Conservation (phyloP, 2,113 vertebrate genomes). For the Lontra canadensis region DNA sequence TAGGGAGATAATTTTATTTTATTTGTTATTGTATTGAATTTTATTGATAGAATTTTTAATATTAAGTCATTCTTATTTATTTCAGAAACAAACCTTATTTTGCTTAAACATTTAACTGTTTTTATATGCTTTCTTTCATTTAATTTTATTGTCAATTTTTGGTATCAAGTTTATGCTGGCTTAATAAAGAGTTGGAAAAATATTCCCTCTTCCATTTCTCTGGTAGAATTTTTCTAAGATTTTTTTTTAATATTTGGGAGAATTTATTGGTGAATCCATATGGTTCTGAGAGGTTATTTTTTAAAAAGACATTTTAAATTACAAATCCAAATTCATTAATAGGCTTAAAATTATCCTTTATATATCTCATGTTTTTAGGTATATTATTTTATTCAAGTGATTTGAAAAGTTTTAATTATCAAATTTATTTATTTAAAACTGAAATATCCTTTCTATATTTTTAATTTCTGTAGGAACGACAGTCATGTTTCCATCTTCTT, state of each 20-base stretch:
- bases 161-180: not conserved
- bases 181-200: not conserved
- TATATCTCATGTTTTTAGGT: not conserved
- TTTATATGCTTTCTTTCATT: not conserved
- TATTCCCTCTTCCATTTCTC: not conserved
- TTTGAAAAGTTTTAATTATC: not conserved
- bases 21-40: not conserved
- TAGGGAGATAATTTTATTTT: not conserved
- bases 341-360: not conserved
- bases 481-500: not conserved
- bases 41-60: not conserved
- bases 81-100: not conserved
- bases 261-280: not conserved
- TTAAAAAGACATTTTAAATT: not conserved
- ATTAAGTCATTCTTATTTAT: not conserved
- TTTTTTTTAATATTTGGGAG: not conserved
- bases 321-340: not conserved
- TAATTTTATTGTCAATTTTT: not conserved
- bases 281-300: not conserved
- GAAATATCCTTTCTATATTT: not conserved
- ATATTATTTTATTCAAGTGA: not conserved
- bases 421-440: not conserved
- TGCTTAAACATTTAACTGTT: not conserved
- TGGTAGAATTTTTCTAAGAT: not conserved
- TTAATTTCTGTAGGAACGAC: not conserved